Conservation (phyloP, 2,888 invertebrate species). For the Labia minor region DNA sequence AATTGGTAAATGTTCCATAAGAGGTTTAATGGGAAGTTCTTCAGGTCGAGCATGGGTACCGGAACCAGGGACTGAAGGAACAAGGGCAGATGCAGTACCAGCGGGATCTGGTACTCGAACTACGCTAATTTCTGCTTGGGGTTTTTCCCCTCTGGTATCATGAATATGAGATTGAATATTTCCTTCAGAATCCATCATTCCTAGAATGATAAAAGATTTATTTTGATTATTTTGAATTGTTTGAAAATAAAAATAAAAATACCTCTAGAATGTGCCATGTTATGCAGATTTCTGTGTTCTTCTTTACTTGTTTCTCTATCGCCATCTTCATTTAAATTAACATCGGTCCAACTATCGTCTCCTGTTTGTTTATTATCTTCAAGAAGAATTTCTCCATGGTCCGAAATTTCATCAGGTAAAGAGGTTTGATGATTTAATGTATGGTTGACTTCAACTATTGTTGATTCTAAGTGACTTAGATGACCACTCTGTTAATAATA, state of each 20-base stretch:
- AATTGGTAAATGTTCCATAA: constrained; percentile 33
- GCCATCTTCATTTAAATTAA: constrained; percentile 78
- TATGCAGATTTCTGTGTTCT: constrained; percentile 47
- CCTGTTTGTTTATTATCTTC: constrained; percentile 61
- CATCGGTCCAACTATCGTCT: constrained; percentile 88
- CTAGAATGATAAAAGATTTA: neutral
- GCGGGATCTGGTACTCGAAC: constrained; percentile 49
- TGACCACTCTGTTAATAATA: neutral
- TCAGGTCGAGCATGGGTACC: constrained; percentile 50
- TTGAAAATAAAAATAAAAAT: neutral
- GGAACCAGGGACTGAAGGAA: constrained; percentile 30
- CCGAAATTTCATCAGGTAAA: neutral
- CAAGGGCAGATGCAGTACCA: constrained; percentile 32
- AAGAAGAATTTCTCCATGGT: constrained; percentile 47
- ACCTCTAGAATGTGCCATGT: constrained; percentile 40
- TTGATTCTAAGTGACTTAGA: neutral
- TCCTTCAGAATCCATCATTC: constrained; percentile 54
- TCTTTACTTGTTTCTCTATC: constrained; percentile 39
- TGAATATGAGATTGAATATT: constrained; percentile 41
- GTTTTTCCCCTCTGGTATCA: constrained; percentile 55
- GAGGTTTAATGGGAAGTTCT: constrained; percentile 55
- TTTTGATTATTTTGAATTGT: too few species aligned
- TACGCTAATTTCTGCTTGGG: constrained; percentile 59
- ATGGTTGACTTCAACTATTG: neutral
- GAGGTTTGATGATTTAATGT: neutral